phyloP scores from a whole-genome alignment of 2,888 invertebrate genomes.

The Ophonus ardosiacus region DNA sequence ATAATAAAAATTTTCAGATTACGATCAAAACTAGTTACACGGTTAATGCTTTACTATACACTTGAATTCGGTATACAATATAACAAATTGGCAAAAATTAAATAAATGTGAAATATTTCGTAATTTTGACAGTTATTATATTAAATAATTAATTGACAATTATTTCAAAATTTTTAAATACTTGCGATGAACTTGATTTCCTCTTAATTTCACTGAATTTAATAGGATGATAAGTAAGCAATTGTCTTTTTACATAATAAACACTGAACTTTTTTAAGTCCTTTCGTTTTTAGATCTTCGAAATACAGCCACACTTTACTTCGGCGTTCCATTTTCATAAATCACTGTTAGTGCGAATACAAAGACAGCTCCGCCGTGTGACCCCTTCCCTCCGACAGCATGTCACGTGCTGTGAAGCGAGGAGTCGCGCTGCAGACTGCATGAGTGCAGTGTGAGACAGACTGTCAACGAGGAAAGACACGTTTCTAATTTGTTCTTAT shows the following conservation, averaged over 20 bases:
- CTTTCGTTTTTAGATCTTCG: neutral
- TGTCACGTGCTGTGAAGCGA: no score
- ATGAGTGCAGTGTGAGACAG: no score
- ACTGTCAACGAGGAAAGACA: no score
- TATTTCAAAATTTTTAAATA: slow-evolving; percentile 6
- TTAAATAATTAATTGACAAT: neutral
- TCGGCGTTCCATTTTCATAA: slow-evolving; percentile 6
- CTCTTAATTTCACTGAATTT: neutral
- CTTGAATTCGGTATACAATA: neutral
- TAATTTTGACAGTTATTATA: neutral
- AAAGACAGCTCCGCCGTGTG: no score
- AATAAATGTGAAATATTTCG: neutral
- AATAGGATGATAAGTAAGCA: neutral
- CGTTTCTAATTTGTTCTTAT: no score
- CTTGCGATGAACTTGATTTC: neutral
- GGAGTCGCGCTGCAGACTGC: no score
- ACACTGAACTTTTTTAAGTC: neutral
- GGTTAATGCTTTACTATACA: neutral
- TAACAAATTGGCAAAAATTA: neutral
- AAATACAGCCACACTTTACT: slow-evolving; percentile 7
- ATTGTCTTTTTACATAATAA: neutral
- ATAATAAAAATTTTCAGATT: neutral
- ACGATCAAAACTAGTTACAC: neutral
- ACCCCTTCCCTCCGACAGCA: no score
- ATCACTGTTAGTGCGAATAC: no score